Percentiles rank a stretch among this genome's conserved stretches.
phyloP scores from a whole-genome alignment of 2,113 vertebrate species.

The Anarhynchus alexandrinus region DNA sequence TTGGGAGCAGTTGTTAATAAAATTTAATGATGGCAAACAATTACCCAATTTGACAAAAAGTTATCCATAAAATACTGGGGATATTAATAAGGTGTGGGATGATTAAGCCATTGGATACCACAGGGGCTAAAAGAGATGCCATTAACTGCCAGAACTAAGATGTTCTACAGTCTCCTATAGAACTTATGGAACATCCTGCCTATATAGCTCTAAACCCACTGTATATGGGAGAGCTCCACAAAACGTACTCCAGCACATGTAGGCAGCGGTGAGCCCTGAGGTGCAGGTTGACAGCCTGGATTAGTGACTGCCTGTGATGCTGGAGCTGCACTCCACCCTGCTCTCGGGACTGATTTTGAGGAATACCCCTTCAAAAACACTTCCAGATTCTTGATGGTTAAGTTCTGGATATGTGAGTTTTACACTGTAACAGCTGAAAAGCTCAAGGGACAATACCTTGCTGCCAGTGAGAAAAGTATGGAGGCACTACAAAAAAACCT shows the following conservation, averaged over 20 bases:
- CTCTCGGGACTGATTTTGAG: neutral
- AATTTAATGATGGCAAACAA: neutral
- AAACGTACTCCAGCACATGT: rapidly evolving
- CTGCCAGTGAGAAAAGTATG: neutral
- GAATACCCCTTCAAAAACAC: neutral
- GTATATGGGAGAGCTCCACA: neutral
- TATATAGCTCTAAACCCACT: neutral
- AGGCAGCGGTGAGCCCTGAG: neutral
- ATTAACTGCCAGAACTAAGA: neutral
- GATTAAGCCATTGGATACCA: neutral
- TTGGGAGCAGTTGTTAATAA: neutral
- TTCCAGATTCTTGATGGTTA: neutral
- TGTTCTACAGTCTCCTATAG: neutral
- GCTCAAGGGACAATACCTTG: neutral
- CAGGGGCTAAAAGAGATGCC: neutral
- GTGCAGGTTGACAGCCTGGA: too few species aligned
- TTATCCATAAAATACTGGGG: neutral
- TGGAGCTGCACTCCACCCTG: too few species aligned
- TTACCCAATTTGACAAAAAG: neutral
- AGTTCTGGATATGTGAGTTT: neutral
- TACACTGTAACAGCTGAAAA: neutral
- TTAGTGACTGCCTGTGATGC: rapidly evolving
- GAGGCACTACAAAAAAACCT: neutral
- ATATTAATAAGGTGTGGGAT: neutral
- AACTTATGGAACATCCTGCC: neutral